Conservation (phyloP, 2,797 vertebrate genomes). For the Gobionotothen gibberifrons region DNA sequence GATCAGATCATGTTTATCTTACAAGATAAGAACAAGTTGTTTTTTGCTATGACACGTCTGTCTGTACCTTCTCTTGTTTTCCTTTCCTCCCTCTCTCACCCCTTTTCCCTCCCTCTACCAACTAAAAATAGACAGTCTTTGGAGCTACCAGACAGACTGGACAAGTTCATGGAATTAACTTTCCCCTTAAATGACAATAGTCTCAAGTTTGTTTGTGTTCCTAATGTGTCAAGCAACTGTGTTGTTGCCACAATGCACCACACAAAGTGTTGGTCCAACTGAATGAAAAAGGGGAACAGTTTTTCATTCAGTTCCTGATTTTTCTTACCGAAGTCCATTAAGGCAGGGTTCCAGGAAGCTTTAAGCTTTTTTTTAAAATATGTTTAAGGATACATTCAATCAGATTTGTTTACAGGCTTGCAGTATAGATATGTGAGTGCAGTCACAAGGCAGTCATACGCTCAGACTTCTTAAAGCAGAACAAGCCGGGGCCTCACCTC, state of each 20-base stretch:
- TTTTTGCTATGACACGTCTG: slow-evolving; percentile 43
- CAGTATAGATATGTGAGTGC: slow-evolving; percentile 20
- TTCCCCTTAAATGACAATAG: slow-evolving; percentile 36
- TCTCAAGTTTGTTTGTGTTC: slow-evolving; percentile 30
- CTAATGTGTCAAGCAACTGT: background rate
- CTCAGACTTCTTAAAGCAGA: slow-evolving; percentile 51
- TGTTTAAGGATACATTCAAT: background rate
- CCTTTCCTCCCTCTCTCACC: slow-evolving; percentile 23
- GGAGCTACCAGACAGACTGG: slow-evolving; percentile 28
- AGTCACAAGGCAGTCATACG: slow-evolving; percentile 57
- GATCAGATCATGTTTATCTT: background rate
- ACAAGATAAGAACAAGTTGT: slow-evolving; percentile 2
- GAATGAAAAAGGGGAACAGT: background rate
- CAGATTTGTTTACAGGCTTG: slow-evolving; percentile 24
- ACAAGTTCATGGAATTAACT: slow-evolving; percentile 55
- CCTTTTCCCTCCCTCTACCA: slow-evolving; percentile 24
- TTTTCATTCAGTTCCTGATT: background rate
- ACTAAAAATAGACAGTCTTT: slow-evolving; percentile 74
- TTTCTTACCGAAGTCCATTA: background rate
- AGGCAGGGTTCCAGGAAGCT: background rate
- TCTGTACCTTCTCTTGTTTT: slow-evolving; percentile 57
- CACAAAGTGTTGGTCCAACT: background rate
- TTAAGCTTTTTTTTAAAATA: background rate
- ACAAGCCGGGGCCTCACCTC: slow-evolving; percentile 47
- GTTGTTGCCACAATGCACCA: background rate